Base-by-base conservation (phyloP, 37 sponge, comb jelly and placozoan species). In the Cliona cf. orientalis region DNA sequence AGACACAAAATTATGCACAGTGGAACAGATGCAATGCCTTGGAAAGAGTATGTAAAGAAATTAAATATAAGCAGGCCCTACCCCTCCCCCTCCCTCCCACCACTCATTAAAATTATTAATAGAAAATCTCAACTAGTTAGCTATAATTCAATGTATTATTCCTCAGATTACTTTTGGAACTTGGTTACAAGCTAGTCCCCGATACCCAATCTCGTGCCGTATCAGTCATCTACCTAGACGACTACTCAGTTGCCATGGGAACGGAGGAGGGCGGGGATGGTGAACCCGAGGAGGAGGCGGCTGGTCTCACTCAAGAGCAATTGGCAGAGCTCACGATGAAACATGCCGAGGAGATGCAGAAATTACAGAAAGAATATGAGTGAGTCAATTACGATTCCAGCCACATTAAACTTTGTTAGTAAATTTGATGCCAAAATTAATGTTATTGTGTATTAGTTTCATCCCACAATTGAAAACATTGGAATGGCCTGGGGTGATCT, bases 311-410 rank as follows among this genome's bases (percentile, higher is more conserved):
- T 33, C 70, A 84, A 53, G 78, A 90, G 35, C 64, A 91, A 33
- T 12, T 91, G 46, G 89, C 76, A 0, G 80, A 33, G 19, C 37
- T 89, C 40, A 38, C 73, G 1, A 14, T 88, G 72, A 36, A 78
- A 44, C 92, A 94, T 64, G 66, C 81, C 5, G 82, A 94, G 55
- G 92, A 94, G 62, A 67, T 94, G 72, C 33, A 83, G 66, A 58
- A 69, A 25, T 38, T 94, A 29, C 92, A 91, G 65, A 66, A 72
- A 40, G 77, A 94, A 66, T 87, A 91, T 55, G 92, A 84, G 95
- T 94, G 56, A 66, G 87, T 70, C 5, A 22, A 38, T 77, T 12
- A 38, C 31, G n/a, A 22, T 17, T 34, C 3, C 7, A 28, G 43
- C 38, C 79, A 19, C n/a, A 37, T 33, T 14, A 39, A 60, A 22